Evolutionary conservation across 64 coral and sea anemone genomes (phyloP).

Genomic region (Trachythela sp.): DNA sequence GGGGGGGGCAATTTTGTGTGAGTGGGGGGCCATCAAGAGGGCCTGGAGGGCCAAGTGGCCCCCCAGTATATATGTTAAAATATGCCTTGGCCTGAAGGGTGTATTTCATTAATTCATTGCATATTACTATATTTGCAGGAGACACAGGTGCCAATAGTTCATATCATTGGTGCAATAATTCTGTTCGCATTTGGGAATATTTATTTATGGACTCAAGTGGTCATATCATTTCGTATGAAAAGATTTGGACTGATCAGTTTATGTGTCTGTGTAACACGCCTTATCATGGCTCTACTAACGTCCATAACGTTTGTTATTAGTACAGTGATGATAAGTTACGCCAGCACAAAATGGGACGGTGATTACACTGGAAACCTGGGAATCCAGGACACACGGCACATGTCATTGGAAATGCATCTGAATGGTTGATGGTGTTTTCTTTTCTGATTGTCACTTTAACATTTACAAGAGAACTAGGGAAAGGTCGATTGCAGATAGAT

Average conservation of each 20-base stretch:
- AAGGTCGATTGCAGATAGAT: neutral
- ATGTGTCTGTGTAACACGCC: neutral
- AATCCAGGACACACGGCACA: neutral
- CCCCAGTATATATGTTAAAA: too few species aligned
- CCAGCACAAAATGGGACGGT: neutral
- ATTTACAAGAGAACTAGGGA: neutral
- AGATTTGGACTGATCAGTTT: neutral
- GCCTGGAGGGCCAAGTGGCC: too few species aligned
- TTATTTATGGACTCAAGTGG: neutral
- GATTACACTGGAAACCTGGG: neutral
- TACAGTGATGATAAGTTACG: neutral
- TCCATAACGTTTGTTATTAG: neutral
- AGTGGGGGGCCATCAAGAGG: too few species aligned
- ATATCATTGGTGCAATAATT: neutral
- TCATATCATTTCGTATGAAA: constrained; percentile 1
- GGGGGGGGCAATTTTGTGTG: too few species aligned
- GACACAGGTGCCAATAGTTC: neutral
- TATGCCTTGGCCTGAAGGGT: too few species aligned
- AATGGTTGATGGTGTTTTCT: neutral
- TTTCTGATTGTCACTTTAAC: neutral
- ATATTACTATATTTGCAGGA: too few species aligned
- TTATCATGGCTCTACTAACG: neutral
- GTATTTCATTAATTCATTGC: too few species aligned
- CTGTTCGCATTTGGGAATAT: neutral
- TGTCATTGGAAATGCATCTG: neutral